These are phyloP conservation scores for Apoda limacodes DNA, from an alignment of 2,888 invertebrate genomes.

Conservation along the genomic window DNA sequence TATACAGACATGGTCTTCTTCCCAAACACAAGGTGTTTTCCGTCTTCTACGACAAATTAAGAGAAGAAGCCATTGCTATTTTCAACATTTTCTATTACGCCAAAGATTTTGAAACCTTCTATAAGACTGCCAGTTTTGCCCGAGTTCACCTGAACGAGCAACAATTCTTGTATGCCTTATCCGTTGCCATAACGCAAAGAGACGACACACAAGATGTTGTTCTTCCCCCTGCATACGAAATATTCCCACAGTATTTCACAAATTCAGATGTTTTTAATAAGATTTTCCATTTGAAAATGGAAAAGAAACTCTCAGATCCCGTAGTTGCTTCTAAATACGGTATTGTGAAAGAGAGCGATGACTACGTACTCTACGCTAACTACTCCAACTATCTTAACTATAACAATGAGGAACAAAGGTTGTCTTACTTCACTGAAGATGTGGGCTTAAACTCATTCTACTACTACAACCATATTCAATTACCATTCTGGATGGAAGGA, in stretches of 20 bases:
- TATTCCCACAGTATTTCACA: conserved; percentile 74
- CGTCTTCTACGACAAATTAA: conserved; percentile 50
- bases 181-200: conserved; percentile 70
- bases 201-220: conserved; percentile 67
- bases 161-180: conserved; percentile 72
- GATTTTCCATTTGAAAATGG: conserved; percentile 51
- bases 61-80: conserved; percentile 60
- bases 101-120: conserved; percentile 72
- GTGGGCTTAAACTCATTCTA: conserved; percentile 76
- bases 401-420: conserved; percentile 66
- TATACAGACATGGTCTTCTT: conserved; percentile 53
- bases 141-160: conserved; percentile 72
- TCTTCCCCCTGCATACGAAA: conserved; percentile 77
- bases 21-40: conserved; percentile 63
- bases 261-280: conserved; percentile 66
- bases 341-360: conserved; percentile 42
- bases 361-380: conserved; percentile 67
- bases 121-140: conserved; percentile 67
- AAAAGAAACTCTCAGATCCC: conserved; percentile 31
- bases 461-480: conserved; percentile 72
- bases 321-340: conserved; percentile 42
- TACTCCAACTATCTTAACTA: conserved; percentile 65
- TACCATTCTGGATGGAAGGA: conserved; percentile 74
- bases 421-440: conserved; percentile 79
- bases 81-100: conserved; percentile 71